Percentiles rank a stretch among this genome's conserved stretches.
Conservation (phyloP, 2,888 invertebrate species). For the Trichopoda pennipes region DNA sequence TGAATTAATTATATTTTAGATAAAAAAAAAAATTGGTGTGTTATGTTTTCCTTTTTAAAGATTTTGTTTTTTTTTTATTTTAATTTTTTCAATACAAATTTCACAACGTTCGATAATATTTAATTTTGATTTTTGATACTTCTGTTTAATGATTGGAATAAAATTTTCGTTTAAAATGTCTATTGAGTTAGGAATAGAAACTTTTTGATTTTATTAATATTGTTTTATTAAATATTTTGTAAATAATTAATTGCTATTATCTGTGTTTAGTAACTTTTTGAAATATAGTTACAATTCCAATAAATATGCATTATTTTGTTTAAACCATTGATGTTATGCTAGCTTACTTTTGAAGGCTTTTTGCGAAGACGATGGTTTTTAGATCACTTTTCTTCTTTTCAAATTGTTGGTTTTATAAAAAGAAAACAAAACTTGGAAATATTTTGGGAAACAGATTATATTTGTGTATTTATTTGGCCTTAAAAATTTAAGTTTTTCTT, state of each 20-base stretch:
- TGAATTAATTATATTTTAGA: conserved; percentile 42
- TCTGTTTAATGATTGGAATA: background rate
- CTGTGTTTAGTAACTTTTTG: conserved; percentile 58
- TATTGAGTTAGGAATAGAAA: conserved; percentile 65
- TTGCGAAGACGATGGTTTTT: conserved; percentile 21
- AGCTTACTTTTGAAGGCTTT: background rate
- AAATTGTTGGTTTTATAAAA: background rate
- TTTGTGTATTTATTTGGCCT: background rate
- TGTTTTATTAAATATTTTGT: conserved; percentile 26
- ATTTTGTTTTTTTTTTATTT: conserved; percentile 40
- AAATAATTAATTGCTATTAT: conserved; percentile 35
- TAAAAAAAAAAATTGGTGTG: conserved; percentile 56
- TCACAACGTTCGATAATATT: conserved; percentile 59
- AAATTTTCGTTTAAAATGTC: conserved; percentile 9
- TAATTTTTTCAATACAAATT: conserved; percentile 52
- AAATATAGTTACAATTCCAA: conserved; percentile 61
- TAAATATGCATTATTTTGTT: conserved; percentile 11
- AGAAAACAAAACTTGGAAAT: background rate
- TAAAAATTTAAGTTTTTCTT: too few relatives aligned
- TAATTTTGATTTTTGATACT: conserved; percentile 61
- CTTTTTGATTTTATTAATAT: conserved; percentile 63
- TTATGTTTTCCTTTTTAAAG: conserved; percentile 55
- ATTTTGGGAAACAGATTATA: background rate
- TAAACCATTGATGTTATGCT: background rate
- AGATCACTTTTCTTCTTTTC: background rate